phyloP scores from a whole-genome alignment of 2,888 invertebrate genomes.

The Didymodactylos carnosus region DNA sequence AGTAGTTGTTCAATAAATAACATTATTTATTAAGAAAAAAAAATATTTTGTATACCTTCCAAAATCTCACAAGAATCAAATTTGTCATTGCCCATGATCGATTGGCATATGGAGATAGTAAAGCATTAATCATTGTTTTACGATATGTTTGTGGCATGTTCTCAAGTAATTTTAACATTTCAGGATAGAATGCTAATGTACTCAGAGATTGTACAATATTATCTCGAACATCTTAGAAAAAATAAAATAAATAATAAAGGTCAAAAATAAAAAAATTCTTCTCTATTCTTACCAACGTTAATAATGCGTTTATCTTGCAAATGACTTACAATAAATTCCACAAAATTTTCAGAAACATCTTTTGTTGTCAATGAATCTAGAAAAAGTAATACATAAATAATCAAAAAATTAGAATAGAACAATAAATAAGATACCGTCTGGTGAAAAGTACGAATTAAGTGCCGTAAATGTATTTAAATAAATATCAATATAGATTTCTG shows the following conservation, averaged over 20 bases:
- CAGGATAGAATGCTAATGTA: conserved; percentile 52
- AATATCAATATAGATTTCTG: neutral
- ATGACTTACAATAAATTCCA: neutral
- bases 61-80: conserved; percentile 60
- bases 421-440: neutral
- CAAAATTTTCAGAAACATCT: neutral
- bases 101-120: conserved; percentile 58
- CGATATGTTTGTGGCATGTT: conserved; percentile 43
- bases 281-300: neutral
- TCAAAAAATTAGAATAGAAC: conserved; percentile 31
- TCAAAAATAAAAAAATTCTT: neutral
- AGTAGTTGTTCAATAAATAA: neutral
- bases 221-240: conserved; percentile 46
- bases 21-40: neutral
- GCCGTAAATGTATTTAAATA: neutral
- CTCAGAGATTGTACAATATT: conserved; percentile 55
- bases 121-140: conserved; percentile 45
- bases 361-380: neutral
- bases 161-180: conserved; percentile 52
- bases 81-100: conserved; percentile 61
- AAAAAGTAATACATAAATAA: neutral
- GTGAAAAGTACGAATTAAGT: neutral
- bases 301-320: neutral
- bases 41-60: conserved; percentile 41
- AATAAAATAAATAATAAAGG: neutral